These are phyloP conservation scores for Megaptera novaeangliae DNA, from an alignment of 2,113 vertebrate species.

Conservation along the genomic window DNA sequence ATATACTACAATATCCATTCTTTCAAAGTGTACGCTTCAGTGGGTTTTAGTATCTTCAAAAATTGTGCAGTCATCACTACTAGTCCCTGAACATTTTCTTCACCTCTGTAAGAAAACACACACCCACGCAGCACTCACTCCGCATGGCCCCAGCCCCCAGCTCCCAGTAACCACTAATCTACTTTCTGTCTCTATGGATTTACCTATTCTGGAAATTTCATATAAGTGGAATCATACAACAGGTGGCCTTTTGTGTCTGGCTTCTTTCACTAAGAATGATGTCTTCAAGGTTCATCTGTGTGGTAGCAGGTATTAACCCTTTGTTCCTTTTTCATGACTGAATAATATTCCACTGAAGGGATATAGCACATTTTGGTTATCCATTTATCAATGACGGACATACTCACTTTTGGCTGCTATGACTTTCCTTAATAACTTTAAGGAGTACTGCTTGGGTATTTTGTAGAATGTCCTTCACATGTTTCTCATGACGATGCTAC, in stretches of 20 bases:
- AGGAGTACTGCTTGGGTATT: not conserved
- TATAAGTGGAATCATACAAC: not conserved
- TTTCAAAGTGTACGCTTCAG: not conserved
- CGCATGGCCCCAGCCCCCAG: not conserved
- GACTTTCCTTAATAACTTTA: not conserved
- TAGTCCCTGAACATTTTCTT: not conserved
- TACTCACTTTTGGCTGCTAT: not conserved
- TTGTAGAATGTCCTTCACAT: not conserved
- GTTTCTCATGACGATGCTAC: not conserved
- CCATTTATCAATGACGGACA: not conserved
- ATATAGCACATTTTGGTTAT: not conserved
- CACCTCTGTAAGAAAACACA: not conserved
- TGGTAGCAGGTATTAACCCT: not conserved
- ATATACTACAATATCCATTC: not conserved
- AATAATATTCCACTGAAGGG: not conserved
- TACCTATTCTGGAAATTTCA: not conserved
- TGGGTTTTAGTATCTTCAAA: not conserved
- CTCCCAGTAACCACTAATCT: not conserved
- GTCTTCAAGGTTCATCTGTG: not conserved
- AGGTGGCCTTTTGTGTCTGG: not conserved
- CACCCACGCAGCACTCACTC: not conserved
- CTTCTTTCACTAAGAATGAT: not conserved
- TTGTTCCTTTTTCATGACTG: not conserved
- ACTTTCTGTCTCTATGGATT: not conserved
- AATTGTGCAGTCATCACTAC: not conserved